phyloP scores from a whole-genome alignment of 2,888 invertebrate genomes.

The Drosophila atripex region DNA sequence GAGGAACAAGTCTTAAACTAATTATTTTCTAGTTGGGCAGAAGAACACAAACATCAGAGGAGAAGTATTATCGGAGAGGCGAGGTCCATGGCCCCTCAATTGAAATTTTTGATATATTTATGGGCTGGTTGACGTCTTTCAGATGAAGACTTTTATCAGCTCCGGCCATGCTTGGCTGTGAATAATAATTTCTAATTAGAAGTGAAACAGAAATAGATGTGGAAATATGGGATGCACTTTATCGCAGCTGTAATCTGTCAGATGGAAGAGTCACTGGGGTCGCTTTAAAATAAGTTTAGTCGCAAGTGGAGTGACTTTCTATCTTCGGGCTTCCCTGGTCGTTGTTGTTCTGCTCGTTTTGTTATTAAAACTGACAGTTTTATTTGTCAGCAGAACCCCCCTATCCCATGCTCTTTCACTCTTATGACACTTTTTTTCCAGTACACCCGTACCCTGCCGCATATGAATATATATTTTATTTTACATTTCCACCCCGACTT shows the following conservation, averaged over 20 bases:
- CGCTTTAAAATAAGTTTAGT: constrained; percentile 33
- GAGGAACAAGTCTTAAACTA: neutral
- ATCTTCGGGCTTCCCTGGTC: constrained; percentile 25
- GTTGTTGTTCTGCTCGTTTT: constrained; percentile 54
- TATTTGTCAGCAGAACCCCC: constrained; percentile 70
- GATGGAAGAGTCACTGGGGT: constrained; percentile 47
- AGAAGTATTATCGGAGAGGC: neutral
- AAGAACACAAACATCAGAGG: neutral
- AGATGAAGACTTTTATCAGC: constrained; percentile 56
- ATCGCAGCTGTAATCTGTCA: constrained; percentile 80
- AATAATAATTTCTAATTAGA: constrained; percentile 64
- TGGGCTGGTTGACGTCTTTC: constrained; percentile 36
- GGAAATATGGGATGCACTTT: constrained; percentile 47
- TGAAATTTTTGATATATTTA: constrained; percentile 71
- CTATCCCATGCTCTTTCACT: constrained; percentile 33
- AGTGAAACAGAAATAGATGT: constrained; percentile 27
- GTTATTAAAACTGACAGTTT: constrained; percentile 81
- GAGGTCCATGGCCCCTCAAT: constrained; percentile 23
- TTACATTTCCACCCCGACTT: constrained; percentile 22
- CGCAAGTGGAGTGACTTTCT: constrained; percentile 59
- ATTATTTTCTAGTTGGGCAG: neutral
- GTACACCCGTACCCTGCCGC: constrained; percentile 30
- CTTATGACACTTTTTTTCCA: constrained; percentile 73
- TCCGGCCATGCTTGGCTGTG: constrained; percentile 24
- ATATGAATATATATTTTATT: constrained; percentile 43